Conservation (phyloP, 2,888 invertebrate species). For the Acrobasis repandana region DNA sequence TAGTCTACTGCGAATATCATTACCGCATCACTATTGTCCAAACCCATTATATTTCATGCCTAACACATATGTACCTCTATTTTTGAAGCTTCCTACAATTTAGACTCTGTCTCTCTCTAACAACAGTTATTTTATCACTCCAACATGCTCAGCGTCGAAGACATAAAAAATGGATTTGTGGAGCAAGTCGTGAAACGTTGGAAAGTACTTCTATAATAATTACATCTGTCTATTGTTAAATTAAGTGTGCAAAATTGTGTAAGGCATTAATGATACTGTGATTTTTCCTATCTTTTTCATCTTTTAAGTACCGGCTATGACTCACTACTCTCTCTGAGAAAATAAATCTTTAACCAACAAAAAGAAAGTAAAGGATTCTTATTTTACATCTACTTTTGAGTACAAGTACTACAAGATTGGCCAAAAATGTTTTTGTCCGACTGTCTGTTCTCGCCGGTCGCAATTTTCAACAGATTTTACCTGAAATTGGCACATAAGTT, state of each 20-base stretch:
- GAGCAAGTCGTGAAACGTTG: conserved; percentile 18
- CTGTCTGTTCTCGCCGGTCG: too few species aligned
- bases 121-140: background rate
- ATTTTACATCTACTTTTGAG: too few species aligned
- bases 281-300: background rate
- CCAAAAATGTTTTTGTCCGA: too few species aligned
- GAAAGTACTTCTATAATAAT: conserved; percentile 20
- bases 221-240: conserved; percentile 16
- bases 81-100: conserved; percentile 20
- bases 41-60: conserved; percentile 12
- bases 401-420: too few species aligned
- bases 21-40: conserved; percentile 10
- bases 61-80: conserved; percentile 10
- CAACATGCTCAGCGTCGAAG: conserved; percentile 12
- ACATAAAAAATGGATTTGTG: conserved; percentile 21
- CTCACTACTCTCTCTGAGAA: too few species aligned
- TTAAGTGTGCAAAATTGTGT: conserved; percentile 18
- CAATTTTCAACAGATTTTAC: too few species aligned
- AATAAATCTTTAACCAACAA: too few species aligned
- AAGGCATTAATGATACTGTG: background rate
- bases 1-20: background rate
- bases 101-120: conserved; percentile 6
- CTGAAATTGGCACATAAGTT: too few species aligned
- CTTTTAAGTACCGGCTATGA: background rate
- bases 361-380: too few species aligned